Evolutionary conservation across 2,888 invertebrate species (phyloP), one percentile per base, ranked within the genome.

Genomic region (Toxonevra muliebris): DNA sequence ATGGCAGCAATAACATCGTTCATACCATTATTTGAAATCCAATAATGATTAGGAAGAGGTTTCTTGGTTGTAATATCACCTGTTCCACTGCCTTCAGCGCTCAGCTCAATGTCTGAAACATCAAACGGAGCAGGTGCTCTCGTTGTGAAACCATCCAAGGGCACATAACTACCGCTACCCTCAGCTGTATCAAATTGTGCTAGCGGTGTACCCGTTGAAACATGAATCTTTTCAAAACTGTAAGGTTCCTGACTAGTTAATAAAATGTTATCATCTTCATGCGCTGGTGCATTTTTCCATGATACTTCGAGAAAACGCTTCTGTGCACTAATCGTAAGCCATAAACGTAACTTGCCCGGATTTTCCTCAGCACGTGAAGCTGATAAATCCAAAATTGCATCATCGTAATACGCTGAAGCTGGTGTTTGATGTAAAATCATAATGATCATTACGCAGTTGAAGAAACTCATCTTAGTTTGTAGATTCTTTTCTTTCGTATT

Each of bases 301-400:
- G 83, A 84, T n/a, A 86, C 76, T 66, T 85, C 84, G 12, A 85
- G 57, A 41, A 77, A 80, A 50, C 84, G 79, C 42, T 79, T 75
- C 20, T 79, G 78, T 2, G 86, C 84, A 66, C 84, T 84, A 13
- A 85, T 79, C 15, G 85, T 82, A 5, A 85, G 53, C 82, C 82
- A 84, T 4, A 85, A 64, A 50, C 76, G 77, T 12, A 78, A 61
- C 57, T 66, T 65, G 50, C 66, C n/a, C 8, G 69, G 58, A 62
- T 73, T 66, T 9, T 65, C 64, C 12, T 69, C 70, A 2, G 72
- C 68, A 17, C 66, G 66, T n/a, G 67, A 54, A 61, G 74, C 66
- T 45, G 59, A 54, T 61, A 72, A 66, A 61, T 75, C 71, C 68
- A 71, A 65, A 60, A 69, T 65, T 19, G 64, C 65, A n/a, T 41